Evolutionary conservation across 2,888 invertebrate genomes (phyloP), one percentile per base, ranked within the genome.

Genomic region (Cheiracanthium punctorium): DNA sequence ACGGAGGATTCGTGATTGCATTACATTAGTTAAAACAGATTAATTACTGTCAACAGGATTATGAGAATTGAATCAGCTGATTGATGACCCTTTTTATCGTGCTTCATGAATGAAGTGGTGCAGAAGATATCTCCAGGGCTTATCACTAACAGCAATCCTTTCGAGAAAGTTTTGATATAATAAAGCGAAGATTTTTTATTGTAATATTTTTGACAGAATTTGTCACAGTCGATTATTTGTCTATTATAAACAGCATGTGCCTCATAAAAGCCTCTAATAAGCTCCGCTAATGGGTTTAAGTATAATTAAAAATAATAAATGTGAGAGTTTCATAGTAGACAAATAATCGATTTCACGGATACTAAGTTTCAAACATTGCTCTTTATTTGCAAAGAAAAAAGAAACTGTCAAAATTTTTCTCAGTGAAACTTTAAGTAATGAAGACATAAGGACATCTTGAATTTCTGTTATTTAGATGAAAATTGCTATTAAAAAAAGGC

Each of bases 1-100:
- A 58, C 58, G 5, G 17, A 58, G 7, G 24, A 58, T 58, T 58
- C 58, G 58, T 24, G 58, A 58, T 58, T 24, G 58, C 58, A 58
- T 24, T 58, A 24, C 58, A 58, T 58, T 58, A 58, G 24, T 58
- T 58, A 58, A 58, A 58, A 58, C 58, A 58, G 58, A 58, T 58
- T 58, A 58, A 58, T 58, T 58, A 58, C 58, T 58, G 58, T 58
- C 58, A 58, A 24, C 58, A 58, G 20, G 24, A 58, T 24, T 58
- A 5, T 20, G 24, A 58, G 58, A 58, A 58, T 58, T 58, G 58
- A 58, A 58, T 24, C 1, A 20, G 58, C 58, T 58, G 58, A 58
- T 58, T 20, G 58, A 58, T 58, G 58, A 58, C 12, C 58, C 58
- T 58, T 58, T 58, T 58, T 58, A 58, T 58, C 58, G 4, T 58